phyloP scores from a whole-genome alignment of 2,888 invertebrate genomes.

The Aproaerema taeniolella region DNA sequence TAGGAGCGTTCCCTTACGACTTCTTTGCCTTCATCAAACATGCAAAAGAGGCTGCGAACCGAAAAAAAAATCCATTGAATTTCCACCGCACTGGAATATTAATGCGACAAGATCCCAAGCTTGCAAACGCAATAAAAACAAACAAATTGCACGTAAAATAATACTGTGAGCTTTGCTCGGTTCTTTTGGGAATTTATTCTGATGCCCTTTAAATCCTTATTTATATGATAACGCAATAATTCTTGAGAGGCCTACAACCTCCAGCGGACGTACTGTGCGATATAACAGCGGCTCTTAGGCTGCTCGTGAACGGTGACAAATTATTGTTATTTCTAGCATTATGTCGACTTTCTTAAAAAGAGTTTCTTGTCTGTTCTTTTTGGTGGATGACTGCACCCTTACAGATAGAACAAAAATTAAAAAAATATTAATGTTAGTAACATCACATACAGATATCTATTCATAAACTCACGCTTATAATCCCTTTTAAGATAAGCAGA shows the following conservation, averaged over 20 bases:
- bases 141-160: slow-evolving; percentile 67
- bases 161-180: slow-evolving; percentile 42
- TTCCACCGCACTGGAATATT: slow-evolving; percentile 29
- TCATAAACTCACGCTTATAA: too few species aligned
- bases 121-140: slow-evolving; percentile 52
- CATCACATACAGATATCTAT: too few species aligned
- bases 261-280: slow-evolving; percentile 12
- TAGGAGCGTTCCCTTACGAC: neutral
- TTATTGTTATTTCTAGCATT: too few species aligned
- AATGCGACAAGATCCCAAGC: slow-evolving; percentile 29
- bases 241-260: slow-evolving; percentile 38
- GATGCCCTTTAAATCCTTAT: slow-evolving; percentile 66
- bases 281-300: neutral
- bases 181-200: slow-evolving; percentile 49
- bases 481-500: too few species aligned
- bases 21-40: slow-evolving; percentile 7
- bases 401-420: too few species aligned
- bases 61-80: slow-evolving; percentile 27
- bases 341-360: too few species aligned
- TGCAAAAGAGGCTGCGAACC: slow-evolving; percentile 1
- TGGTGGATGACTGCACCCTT: too few species aligned
- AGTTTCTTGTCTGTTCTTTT: too few species aligned
- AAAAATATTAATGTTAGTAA: too few species aligned
- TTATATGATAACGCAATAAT: slow-evolving; percentile 68
- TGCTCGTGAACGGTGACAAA: neutral